Evolutionary conservation across 1,140 invertebrate genomes (phyloP), one percentile per base, ranked within the genome.

Genomic region (Chymomyza costata): DNA sequence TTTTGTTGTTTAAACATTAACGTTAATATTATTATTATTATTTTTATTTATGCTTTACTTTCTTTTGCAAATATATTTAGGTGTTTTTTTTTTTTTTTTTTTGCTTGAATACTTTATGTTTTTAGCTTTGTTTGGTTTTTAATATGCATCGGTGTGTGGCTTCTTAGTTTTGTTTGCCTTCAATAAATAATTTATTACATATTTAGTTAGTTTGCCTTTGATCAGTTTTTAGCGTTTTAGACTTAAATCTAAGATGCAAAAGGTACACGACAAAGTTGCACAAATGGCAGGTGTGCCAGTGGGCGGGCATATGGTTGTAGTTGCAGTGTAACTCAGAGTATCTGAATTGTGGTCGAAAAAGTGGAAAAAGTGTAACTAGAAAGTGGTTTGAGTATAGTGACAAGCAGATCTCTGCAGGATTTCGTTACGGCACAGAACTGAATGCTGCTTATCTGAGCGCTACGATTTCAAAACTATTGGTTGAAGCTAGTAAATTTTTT

Each of bases 231-330:
- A 47, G 50, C 61, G 43, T 32, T 43, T 53, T 58, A 44, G 30
- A 43, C 49, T 48, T 54, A 32, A 67, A 65, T 80, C 73, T 80
- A 80, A 80, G 57, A 80, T 80, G 76, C 63, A 66, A 66, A 80
- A 82, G 76, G 76, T 82, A 82, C 76, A 67, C 82, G 66, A 82
- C 78, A 69, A 76, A 65, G 53, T 68, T 68, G 49, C 65, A 48
- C 48, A n/a, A n/a, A n/a, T n/a, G n/a, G n/a, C n/a, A 57, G 65
- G 56, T 76, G 59, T 67, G 46, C 50, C 38, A 57, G 47, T 70
- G 53, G 41, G 40, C 44, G 25, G 40, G 65, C 47, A 56, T 58
- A 46, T 54, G 56, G 34, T 32, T 44, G 31, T 54, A 14, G 52
- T 11, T 62, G 45, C n/a, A n/a, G n/a, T n/a, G n/a, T n/a, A n/a